Evolutionary conservation across 2,113 vertebrate genomes (phyloP).

Genomic region (Zosterops japonicus): DNA sequence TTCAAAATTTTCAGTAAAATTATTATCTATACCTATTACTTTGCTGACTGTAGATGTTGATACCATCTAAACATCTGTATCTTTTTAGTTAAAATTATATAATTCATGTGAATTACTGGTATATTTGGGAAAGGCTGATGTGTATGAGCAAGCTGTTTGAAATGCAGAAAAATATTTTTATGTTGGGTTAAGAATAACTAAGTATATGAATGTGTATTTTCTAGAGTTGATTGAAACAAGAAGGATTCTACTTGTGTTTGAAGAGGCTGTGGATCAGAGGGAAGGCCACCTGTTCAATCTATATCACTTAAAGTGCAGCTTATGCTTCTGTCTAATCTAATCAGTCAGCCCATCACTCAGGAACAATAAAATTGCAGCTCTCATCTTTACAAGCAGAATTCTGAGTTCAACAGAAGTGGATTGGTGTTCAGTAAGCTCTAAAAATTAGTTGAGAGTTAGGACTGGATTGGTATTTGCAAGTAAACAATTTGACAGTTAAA

Average conservation of each 20-base stretch:
- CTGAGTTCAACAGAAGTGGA: neutral
- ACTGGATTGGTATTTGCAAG: neutral
- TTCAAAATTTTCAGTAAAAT: neutral
- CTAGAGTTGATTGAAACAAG: neutral
- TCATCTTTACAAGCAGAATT: neutral
- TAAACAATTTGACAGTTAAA: neutral
- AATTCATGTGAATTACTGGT: neutral
- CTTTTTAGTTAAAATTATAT: neutral
- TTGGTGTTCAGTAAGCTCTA: neutral
- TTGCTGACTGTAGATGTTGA: neutral
- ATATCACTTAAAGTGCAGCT: neutral
- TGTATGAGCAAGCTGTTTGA: neutral
- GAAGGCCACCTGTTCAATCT: constrained; percentile 21
- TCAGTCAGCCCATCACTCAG: neutral
- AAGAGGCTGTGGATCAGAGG: neutral
- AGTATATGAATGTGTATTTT: neutral
- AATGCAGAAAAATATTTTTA: neutral
- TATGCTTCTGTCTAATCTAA: constrained; percentile 15
- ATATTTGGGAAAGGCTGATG: neutral
- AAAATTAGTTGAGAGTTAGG: neutral
- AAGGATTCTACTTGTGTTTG: neutral
- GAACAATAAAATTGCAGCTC: neutral
- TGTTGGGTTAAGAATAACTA: neutral
- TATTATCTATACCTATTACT: neutral
- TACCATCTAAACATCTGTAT: neutral